Evolutionary conservation across 2,888 invertebrate genomes (phyloP), one percentile per base, ranked within the genome.

Genomic region (Microctonus brassicae): DNA sequence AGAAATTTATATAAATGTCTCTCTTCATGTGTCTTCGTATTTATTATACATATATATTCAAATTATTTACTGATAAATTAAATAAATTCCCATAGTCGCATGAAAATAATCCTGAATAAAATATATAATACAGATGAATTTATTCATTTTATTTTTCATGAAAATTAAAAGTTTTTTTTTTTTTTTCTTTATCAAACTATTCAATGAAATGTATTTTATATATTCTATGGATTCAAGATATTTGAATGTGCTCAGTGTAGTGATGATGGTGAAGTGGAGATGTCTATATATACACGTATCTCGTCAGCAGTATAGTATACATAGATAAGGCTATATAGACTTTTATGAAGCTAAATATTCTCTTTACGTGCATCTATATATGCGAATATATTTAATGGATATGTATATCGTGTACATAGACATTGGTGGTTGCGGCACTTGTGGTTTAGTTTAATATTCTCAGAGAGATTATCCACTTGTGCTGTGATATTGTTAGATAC

Each of bases 391-490:
- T 55, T 4, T 24, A 24, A 26, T 26, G 24, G 11, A 55, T 55
- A 11, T 55, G 13, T 22, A 24, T 13, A 24, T 24, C 24, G 24
- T 29, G 29, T 29, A 29, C 29, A 29, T 29, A 29, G 29, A 29
- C 7, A 29, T 29, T 29, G 29, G 55, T 55, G 26, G 22, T 24
- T 55, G 26, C 24, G 55, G 26, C 26, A 55, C 24, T 24, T 55
- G 55, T 4, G 26, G 26, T 55, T 55, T 55, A 55, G 24, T 55
- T 55, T 55, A 58, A 33, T 58, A 58, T 58, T 58, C 58, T 3
- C 10, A 9, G 4, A 26, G 13, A 34, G 34, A 58, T 58, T 58
- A 58, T 58, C 20, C 34, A 58, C 34, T 33, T 34, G 58, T 34
- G 17, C 17, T n/a, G 47, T 47, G 47, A 47, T 17, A 58, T 29